Evolutionary conservation across 2,888 invertebrate species (phyloP), one percentile per base, ranked within the genome.

Genomic region (Mythimna pallens): DNA sequence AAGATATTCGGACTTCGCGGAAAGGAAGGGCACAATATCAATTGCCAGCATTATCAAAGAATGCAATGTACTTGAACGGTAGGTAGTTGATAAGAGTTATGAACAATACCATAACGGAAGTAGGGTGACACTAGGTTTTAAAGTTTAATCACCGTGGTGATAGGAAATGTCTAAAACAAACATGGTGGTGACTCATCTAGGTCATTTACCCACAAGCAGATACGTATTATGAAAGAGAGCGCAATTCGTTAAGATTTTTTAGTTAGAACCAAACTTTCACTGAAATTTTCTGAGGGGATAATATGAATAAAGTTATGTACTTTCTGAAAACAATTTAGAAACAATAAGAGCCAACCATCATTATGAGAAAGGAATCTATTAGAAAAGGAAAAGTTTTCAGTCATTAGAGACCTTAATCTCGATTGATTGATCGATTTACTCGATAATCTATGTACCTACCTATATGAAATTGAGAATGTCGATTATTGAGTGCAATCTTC

Each of bases 21-120:
- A 52, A 65, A 73, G 36, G 52, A 68, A 40, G 63, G 36, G 55
- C 40, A 62, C 52, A 62, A 54, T 65, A 70, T 68, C 34, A 63
- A 22, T 50, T 63, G 65, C 66, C 73, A 74, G 70, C 71, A 76
- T 55, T 82, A 81, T 84, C 81, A 72, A 83, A 62, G 80, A 82
- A 84, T 84, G 76, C 70, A 79, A 78, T 76, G 69, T 81, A 85
- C 84, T 83, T 72, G 71, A 73, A 76, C 82, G 67, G 88, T 84
- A 82, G 86, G 89, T 84, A 82, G 86, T 83, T 85, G 90, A 91
- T 91, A 90, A 85, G 81, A 80, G 65, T 72, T 80, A 77, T 82
- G 77, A 88, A 87, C 85, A 89, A 87, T 86, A 73, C 70, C 72
- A 78, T 86, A 89, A 84, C 89, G 89, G 90, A 90, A 89, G 87